Percentiles rank a stretch among this genome's conserved stretches.
Evolutionary conservation across 1,140 invertebrate species (phyloP).

Genomic region (Medauroidea extradentata): DNA sequence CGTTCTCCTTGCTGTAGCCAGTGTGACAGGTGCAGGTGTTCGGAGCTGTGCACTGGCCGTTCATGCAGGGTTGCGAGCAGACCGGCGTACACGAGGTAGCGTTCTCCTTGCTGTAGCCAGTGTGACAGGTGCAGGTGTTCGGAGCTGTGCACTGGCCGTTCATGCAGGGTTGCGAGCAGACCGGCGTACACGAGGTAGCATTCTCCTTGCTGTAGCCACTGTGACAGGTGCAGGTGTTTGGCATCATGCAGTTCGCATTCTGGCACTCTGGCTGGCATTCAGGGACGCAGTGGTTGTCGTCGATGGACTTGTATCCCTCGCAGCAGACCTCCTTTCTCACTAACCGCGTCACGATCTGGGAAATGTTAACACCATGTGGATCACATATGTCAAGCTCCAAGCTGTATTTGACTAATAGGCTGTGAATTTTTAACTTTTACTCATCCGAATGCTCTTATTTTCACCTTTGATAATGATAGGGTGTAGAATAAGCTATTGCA

Average conservation of each 20-base stretch:
- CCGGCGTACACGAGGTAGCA: slow-evolving; percentile 30
- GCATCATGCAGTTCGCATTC: slow-evolving; percentile 44
- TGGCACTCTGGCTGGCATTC: slow-evolving; percentile 27
- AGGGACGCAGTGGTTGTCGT: slow-evolving; percentile 8
- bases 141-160: slow-evolving; percentile 49
- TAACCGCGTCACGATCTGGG: too few relatives aligned
- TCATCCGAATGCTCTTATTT: too few relatives aligned
- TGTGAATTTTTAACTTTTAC: too few relatives aligned
- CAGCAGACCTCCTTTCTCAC: slow-evolving; percentile 40
- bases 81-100: slow-evolving; percentile 15
- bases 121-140: slow-evolving; percentile 53
- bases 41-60: slow-evolving; percentile 43
- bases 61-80: slow-evolving; percentile 39
- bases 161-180: slow-evolving; percentile 38
- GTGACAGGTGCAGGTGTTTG: slow-evolving; percentile 46
- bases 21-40: slow-evolving; percentile 46
- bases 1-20: slow-evolving; percentile 41
- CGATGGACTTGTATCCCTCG: not conserved
- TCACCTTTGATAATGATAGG: too few relatives aligned
- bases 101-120: slow-evolving; percentile 48
- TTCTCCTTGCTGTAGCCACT: slow-evolving; percentile 39
- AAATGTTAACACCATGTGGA: too few relatives aligned
- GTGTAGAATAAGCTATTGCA: too few relatives aligned
- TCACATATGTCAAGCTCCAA: too few relatives aligned
- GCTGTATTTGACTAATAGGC: too few relatives aligned